phyloP scores from a whole-genome alignment of 2,888 invertebrate genomes.

The Margaritifera margaritifera region DNA sequence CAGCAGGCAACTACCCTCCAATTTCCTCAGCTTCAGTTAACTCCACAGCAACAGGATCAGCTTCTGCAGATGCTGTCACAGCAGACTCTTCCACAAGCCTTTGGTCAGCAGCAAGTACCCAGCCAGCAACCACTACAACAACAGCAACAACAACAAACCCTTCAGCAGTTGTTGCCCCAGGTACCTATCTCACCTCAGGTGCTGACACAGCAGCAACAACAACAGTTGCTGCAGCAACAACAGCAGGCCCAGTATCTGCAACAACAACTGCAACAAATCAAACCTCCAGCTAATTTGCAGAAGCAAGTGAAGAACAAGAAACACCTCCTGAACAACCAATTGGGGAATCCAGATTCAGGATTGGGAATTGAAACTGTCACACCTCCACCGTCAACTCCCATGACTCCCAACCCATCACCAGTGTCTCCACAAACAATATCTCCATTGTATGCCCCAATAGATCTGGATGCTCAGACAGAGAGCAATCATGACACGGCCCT shows the following conservation, averaged over 20 bases:
- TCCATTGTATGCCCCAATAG: conserved; percentile 76
- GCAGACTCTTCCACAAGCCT: conserved; percentile 43
- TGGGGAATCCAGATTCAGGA: conserved; percentile 30
- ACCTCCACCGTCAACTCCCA: conserved; percentile 60
- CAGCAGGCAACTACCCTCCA: conserved; percentile 46
- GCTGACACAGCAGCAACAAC: conserved; percentile 67
- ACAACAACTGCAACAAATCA: conserved; percentile 70
- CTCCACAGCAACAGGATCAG: conserved; percentile 61
- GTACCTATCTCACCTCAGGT: conserved; percentile 68
- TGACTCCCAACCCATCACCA: conserved; percentile 65
- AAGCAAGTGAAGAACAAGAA: conserved; percentile 41
- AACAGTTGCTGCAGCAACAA: conserved; percentile 51
- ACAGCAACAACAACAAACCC: conserved; percentile 34
- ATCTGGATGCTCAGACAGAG: conserved; percentile 98
- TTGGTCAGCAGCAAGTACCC: conserved; percentile 25
- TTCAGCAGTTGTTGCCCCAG: conserved; percentile 32
- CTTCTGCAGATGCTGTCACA: conserved; percentile 57
- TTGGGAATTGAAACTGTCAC: conserved; percentile 53
- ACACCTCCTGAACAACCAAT: conserved; percentile 35
- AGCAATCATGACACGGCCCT: conserved; percentile 99
- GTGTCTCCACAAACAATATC: conserved; percentile 61
- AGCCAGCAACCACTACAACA: conserved; percentile 44
- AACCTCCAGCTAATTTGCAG: conserved; percentile 44
- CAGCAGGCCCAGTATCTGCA: conserved; percentile 59
- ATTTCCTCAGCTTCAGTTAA: conserved; percentile 54